These are phyloP conservation scores for Sphaeramia orbicularis DNA, from an alignment of 2,797 vertebrate species.

Conservation along the genomic window DNA sequence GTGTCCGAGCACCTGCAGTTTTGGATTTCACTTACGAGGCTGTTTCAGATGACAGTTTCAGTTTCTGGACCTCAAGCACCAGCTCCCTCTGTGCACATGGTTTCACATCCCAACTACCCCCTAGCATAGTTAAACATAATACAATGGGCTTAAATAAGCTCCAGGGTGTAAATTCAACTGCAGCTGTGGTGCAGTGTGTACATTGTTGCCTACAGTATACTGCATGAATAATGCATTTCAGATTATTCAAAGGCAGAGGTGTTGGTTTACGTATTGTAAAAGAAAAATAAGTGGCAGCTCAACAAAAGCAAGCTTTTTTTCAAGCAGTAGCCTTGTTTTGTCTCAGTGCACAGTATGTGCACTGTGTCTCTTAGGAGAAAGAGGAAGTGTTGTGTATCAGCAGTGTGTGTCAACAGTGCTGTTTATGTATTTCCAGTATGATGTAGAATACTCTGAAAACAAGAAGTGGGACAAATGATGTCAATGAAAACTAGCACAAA, in stretches of 20 bases:
- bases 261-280: conserved; percentile 49
- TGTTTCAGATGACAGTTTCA: conserved; percentile 75
- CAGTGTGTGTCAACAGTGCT: not conserved
- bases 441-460: conserved; percentile 30
- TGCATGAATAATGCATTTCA: conserved; percentile 67
- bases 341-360: conserved; percentile 14
- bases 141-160: conserved; percentile 31
- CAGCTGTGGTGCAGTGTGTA: conserved; percentile 38
- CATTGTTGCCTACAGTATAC: conserved; percentile 21
- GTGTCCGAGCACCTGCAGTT: conserved; percentile 46
- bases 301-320: conserved; percentile 21
- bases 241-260: conserved; percentile 30
- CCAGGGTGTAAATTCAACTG: conserved; percentile 31
- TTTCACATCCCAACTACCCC: conserved; percentile 75
- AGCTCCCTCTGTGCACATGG: conserved; percentile 29
- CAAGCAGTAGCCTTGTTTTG: not conserved
- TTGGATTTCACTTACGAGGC: conserved; percentile 75
- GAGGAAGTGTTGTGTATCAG: conserved; percentile 32
- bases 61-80: conserved; percentile 55
- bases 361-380: conserved; percentile 22
- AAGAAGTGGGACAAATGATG: conserved; percentile 40
- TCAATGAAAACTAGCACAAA: not conserved
- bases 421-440: conserved; percentile 25
- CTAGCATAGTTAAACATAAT: conserved; percentile 14
- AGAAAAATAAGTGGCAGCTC: conserved; percentile 30